Evolutionary conservation across 2,888 invertebrate genomes (phyloP).

Genomic region (Leptinotarsa juncta): DNA sequence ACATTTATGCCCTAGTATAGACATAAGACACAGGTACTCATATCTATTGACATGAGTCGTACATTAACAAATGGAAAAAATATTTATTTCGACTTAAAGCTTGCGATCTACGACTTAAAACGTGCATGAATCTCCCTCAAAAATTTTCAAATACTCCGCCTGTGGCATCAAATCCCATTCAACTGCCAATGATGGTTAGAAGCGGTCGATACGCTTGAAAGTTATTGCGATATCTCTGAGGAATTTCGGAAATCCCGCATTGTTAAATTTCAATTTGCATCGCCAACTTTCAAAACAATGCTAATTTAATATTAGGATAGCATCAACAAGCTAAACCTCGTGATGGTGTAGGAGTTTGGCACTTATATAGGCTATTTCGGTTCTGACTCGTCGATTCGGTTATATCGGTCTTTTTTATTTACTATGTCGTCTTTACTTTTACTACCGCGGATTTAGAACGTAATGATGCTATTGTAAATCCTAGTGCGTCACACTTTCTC

Average conservation of each 20-base stretch:
- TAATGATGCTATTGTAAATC: not conserved
- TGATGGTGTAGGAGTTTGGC: slow-evolving; percentile 56
- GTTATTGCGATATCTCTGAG: slow-evolving; percentile 43
- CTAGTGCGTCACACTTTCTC: not conserved
- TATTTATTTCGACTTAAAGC: too few species aligned
- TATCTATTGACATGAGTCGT: too few species aligned
- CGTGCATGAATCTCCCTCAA: not conserved
- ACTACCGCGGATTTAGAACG: slow-evolving; percentile 27
- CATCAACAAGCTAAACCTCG: slow-evolving; percentile 45
- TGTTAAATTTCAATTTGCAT: slow-evolving; percentile 42
- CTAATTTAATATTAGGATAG: slow-evolving; percentile 42
- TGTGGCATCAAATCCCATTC: not conserved
- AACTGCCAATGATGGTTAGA: slow-evolving; percentile 34
- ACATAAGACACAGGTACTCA: too few species aligned
- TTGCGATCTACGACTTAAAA: too few species aligned
- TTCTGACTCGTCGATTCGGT: slow-evolving; percentile 17
- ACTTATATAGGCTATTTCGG: slow-evolving; percentile 49
- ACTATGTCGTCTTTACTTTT: slow-evolving; percentile 33
- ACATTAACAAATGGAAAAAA: too few species aligned
- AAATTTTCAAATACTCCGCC: not conserved
- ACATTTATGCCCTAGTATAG: too few species aligned
- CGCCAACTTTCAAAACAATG: slow-evolving; percentile 40
- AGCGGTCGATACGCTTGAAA: slow-evolving; percentile 35
- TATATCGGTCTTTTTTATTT: slow-evolving; percentile 27
- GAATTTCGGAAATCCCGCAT: slow-evolving; percentile 51